These are phyloP conservation scores for Cephus runcator DNA, from an alignment of 2,888 invertebrate genomes.

Conservation along the genomic window DNA sequence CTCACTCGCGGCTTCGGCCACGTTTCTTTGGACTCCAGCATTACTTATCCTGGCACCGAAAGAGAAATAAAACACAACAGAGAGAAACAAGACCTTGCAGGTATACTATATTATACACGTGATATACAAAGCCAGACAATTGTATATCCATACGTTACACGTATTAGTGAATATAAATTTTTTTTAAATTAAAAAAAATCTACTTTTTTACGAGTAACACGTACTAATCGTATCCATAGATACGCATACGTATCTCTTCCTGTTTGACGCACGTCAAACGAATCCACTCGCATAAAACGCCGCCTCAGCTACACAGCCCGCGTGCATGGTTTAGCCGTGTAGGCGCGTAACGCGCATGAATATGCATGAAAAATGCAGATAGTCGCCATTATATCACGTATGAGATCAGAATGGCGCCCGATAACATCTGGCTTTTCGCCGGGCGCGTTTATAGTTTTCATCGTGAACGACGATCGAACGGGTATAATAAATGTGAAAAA, in stretches of 20 bases:
- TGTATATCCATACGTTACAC: background rate
- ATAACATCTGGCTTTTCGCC: slow-evolving; percentile 31
- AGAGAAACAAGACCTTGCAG: no score
- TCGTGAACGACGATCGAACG: slow-evolving; percentile 1
- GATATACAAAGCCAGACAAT: no score
- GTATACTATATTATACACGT: no score
- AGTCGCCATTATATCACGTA: slow-evolving; percentile 38
- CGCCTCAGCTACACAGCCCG: background rate
- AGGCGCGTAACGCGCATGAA: slow-evolving; percentile 31
- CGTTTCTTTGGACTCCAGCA: background rate
- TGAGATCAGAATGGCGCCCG: slow-evolving; percentile 39
- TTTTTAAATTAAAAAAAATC: background rate
- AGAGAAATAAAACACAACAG: background rate
- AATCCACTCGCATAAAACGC: background rate
- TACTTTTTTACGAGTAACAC: background rate
- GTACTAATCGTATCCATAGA: background rate
- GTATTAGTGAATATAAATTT: background rate
- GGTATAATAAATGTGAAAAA: background rate
- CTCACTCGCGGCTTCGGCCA: background rate
- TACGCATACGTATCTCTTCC: background rate
- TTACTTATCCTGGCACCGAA: background rate
- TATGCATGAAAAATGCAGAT: slow-evolving; percentile 43
- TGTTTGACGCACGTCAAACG: background rate
- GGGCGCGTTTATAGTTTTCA: slow-evolving; percentile 3
- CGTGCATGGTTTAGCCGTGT: background rate